Evolutionary conservation across 2,113 vertebrate species (phyloP).

Genomic region (Enhydra lutris): DNA sequence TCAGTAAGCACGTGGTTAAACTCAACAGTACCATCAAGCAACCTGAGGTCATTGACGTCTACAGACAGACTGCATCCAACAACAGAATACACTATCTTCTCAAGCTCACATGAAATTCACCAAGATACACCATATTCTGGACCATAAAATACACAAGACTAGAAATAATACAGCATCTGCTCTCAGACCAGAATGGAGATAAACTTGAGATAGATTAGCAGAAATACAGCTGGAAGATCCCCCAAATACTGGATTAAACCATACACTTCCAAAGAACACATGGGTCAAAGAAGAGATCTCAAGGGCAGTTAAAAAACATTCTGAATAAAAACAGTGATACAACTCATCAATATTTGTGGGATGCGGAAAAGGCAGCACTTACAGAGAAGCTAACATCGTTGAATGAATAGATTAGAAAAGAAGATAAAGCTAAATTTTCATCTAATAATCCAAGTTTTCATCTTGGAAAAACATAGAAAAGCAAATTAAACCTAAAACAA

Average conservation of each 20-base stretch:
- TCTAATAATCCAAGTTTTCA: background rate
- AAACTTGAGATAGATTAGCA: background rate
- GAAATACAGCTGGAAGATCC: background rate
- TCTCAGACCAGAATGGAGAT: background rate
- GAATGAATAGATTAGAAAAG: background rate
- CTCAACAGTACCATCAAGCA: background rate
- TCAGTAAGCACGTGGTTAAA: background rate
- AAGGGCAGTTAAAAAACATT: background rate
- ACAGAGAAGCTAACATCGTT: background rate
- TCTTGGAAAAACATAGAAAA: background rate
- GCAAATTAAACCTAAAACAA: conserved; percentile 36
- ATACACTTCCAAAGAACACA: background rate
- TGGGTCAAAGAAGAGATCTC: background rate
- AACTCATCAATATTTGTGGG: background rate
- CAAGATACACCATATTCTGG: background rate
- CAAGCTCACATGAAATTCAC: background rate
- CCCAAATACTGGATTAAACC: background rate
- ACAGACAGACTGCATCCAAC: background rate
- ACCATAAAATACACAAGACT: background rate
- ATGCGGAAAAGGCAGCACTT: background rate
- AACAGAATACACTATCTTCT: background rate
- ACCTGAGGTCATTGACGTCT: background rate
- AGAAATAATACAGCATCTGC: background rate
- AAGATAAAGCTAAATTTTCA: background rate
- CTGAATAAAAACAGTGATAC: background rate